Evolutionary conservation across 2,888 invertebrate genomes (phyloP).

Genomic region (Thalpophila matura): DNA sequence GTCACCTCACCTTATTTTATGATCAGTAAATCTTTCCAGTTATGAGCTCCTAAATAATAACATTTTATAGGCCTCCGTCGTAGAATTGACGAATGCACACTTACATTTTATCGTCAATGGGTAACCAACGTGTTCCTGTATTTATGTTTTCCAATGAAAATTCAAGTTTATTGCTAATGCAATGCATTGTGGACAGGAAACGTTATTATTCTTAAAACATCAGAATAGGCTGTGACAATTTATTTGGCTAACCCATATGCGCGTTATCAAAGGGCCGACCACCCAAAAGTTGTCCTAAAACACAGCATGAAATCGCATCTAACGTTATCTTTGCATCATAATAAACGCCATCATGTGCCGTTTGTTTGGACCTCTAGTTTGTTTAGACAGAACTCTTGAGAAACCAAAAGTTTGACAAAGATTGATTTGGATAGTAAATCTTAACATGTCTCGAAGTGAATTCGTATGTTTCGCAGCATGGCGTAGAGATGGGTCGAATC

Average conservation of each 20-base stretch:
- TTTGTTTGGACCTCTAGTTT: slow-evolving; percentile 72
- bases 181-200: slow-evolving; percentile 64
- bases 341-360: slow-evolving; percentile 66
- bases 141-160: slow-evolving; percentile 80
- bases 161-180: slow-evolving; percentile 83
- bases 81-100: slow-evolving; percentile 84
- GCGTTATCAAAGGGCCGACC: slow-evolving; percentile 63
- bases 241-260: slow-evolving; percentile 33
- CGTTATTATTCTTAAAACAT: slow-evolving; percentile 31
- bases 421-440: slow-evolving; percentile 82
- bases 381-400: slow-evolving; percentile 75
- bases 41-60: slow-evolving; percentile 89
- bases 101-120: slow-evolving; percentile 81
- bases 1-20: slow-evolving; percentile 82
- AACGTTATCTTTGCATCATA: slow-evolving; percentile 64
- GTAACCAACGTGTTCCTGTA: slow-evolving; percentile 77
- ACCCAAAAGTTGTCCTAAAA: slow-evolving; percentile 56
- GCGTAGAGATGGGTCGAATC: slow-evolving; percentile 80
- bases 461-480: slow-evolving; percentile 89
- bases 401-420: slow-evolving; percentile 77
- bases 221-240: slow-evolving; percentile 10
- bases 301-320: slow-evolving; percentile 65
- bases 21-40: slow-evolving; percentile 86
- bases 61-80: slow-evolving; percentile 85
- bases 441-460: slow-evolving; percentile 83